A percentile compares a stretch with the other conserved stretches of the same genome.
These are phyloP conservation scores for Bombus ignitus DNA, from an alignment of 1,140 invertebrate genomes.

Conservation along the genomic window DNA sequence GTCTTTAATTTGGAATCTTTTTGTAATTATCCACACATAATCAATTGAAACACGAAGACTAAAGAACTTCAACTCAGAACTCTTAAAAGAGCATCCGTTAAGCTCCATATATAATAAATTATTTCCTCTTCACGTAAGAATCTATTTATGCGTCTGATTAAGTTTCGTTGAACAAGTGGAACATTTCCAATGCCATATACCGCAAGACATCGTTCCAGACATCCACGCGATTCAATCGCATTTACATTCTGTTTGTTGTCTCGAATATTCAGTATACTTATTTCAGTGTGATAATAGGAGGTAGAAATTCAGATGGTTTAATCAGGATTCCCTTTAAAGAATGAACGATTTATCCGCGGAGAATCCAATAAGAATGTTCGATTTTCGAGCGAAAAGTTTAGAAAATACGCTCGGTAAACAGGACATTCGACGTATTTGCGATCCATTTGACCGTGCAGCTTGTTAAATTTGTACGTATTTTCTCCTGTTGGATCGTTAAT, in stretches of 20 bases:
- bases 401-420: not conserved
- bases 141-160: not conserved
- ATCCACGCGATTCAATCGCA: too few relatives aligned
- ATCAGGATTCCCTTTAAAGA: not conserved
- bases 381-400: not conserved
- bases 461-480: slow-evolving; percentile 38
- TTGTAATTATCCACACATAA: too few relatives aligned
- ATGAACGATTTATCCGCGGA: slow-evolving; percentile 8
- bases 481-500: slow-evolving; percentile 9
- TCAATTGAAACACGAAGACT: too few relatives aligned
- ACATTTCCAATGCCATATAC: not conserved
- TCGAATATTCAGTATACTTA: slow-evolving; percentile 8
- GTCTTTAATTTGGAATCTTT: too few relatives aligned
- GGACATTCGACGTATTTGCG: not conserved
- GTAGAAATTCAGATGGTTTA: not conserved
- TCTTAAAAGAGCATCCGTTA: too few relatives aligned
- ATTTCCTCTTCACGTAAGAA: not conserved
- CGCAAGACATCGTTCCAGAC: not conserved
- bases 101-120: not conserved
- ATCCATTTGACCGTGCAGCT: not conserved
- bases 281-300: not conserved
- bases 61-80: too few relatives aligned
- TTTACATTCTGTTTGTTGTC: not conserved
- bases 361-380: not conserved
- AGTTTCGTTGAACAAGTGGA: not conserved